Evolutionary conservation across 2,113 vertebrate genomes (phyloP).

Genomic region (Carollia perspicillata): DNA sequence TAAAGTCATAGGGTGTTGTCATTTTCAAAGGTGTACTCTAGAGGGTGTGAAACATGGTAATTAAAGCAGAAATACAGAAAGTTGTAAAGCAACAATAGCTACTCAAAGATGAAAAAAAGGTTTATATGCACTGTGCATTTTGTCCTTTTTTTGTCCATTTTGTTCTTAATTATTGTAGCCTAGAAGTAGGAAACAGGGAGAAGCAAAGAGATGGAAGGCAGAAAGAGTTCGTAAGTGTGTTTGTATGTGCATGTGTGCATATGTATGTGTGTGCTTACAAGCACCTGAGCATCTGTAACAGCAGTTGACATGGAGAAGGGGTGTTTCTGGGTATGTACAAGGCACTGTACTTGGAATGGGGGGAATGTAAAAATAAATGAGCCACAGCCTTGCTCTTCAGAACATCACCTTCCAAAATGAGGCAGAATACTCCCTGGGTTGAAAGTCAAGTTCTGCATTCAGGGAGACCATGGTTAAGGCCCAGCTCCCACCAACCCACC

Average conservation of each 20-base stretch:
- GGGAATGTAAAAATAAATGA: background rate
- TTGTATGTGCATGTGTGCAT: background rate
- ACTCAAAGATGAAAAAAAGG: slow-evolving; percentile 16
- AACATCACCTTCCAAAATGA: background rate
- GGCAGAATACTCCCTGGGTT: background rate
- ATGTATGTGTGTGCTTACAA: background rate
- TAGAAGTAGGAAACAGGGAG: background rate
- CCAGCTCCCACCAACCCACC: background rate
- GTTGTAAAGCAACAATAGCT: background rate
- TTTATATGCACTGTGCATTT: background rate
- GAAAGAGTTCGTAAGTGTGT: background rate
- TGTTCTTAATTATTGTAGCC: slow-evolving; percentile 34
- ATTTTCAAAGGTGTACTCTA: slow-evolving; percentile 36
- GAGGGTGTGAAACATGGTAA: slow-evolving; percentile 41
- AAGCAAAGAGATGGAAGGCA: background rate
- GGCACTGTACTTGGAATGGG: background rate
- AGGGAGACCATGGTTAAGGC: background rate
- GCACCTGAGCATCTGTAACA: background rate
- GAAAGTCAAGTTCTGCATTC: background rate
- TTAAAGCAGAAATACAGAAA: slow-evolving; percentile 26
- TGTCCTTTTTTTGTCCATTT: slow-evolving; percentile 29
- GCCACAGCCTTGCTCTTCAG: background rate
- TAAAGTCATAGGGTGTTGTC: slow-evolving; percentile 27
- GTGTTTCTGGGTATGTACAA: background rate
- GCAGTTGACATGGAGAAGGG: background rate